Base-by-base conservation (phyloP, 2,888 invertebrate genomes). In the Habroteleia sp. region DNA sequence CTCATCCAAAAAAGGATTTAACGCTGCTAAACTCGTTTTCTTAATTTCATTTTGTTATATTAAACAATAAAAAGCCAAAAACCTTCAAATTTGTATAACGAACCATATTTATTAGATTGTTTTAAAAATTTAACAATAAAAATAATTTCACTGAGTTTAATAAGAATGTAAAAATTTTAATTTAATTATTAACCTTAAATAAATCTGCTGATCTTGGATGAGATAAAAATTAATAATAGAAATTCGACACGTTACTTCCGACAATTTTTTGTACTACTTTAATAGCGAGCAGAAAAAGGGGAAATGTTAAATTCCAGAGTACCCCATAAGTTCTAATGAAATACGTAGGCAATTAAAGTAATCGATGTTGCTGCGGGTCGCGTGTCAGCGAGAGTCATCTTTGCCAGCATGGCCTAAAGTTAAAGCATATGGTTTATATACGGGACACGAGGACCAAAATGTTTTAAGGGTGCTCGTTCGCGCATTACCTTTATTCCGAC, bases 351-450 rank as follows among this genome's bases (percentile, higher is more conserved):
- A 80, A 82, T 83, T 77, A 77, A 80, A 76, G n/a, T 77, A 72
- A 74, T 82, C 78, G 60, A 75, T 66, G 71, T 79, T 48, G 81
- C 81, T 85, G 85, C 84, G 85, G 85, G 85, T 84, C 81, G 83
- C 82, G 82, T 84, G 84, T 82, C 82, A 71, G 27, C 48, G 79
- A 80, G 82, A 83, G 83, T 84, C 84, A 85, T 84, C 80, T 81
- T 82, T 68, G 77, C 82, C 82, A 80, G 81, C 81, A 85, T 84
- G 62, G 75, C 62, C 37, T 42, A 60, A 77, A 71, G 39, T 74
- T 46, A 79, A 79, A 83, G 77, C 86, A 85, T 86, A 85, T 85
- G 85, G 84, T 80, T 77, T 68, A 39, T 76, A 80, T 79, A 83
- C 80, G 82, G 82, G 82, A 80, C 76, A 69, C 77, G 71, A 79